A percentile compares a stretch with the other conserved stretches of the same genome.
These are phyloP conservation scores for Entomobrya proxima DNA, from an alignment of 2,888 invertebrate species.

Conservation along the genomic window DNA sequence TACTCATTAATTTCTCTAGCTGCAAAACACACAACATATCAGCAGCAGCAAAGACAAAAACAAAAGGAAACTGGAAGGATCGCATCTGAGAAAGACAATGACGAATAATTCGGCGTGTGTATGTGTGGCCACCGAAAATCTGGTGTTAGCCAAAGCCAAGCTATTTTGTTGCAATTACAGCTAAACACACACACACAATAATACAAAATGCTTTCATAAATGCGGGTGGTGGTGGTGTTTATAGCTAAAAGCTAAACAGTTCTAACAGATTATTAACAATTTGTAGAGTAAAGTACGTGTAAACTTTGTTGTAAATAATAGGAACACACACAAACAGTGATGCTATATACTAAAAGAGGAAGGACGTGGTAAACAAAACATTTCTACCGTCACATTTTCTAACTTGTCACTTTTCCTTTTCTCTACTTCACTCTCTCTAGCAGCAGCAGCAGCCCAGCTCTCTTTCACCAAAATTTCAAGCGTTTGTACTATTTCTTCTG, in stretches of 20 bases:
- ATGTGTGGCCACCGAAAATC: too few species aligned
- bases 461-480: neutral
- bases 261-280: too few species aligned
- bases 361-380: too few species aligned
- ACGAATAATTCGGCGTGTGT: conserved; percentile 34
- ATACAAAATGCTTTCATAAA: neutral
- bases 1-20: neutral
- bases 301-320: too few species aligned
- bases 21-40: neutral
- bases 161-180: neutral
- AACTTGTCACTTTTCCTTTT: too few species aligned
- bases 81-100: conserved; percentile 33
- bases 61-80: neutral
- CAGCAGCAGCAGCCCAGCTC: neutral
- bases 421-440: too few species aligned
- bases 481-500: neutral
- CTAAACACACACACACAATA: neutral
- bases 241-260: too few species aligned
- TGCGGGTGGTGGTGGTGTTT: neutral
- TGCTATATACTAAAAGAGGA: too few species aligned
- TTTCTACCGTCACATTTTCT: too few species aligned
- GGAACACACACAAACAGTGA: too few species aligned
- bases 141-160: too few species aligned
- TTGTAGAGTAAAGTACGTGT: too few species aligned
- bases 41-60: neutral